Base-by-base conservation (phyloP, 2,888 invertebrate species). In the Harpalus rubripes region DNA sequence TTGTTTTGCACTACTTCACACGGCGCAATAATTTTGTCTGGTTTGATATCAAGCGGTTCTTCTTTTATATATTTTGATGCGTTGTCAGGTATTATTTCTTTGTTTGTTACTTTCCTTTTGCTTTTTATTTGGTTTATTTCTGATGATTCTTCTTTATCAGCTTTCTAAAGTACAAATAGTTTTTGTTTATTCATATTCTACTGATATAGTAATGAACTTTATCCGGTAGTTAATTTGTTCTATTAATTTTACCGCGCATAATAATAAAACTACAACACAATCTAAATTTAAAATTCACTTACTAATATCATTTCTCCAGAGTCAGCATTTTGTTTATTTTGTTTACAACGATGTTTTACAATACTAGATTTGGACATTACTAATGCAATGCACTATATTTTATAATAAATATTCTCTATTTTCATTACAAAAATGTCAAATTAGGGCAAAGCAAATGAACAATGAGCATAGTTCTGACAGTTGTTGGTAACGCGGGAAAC, bases 21-120 rank as follows among this genome's bases (percentile, higher is more conserved):
- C 15, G 58, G 58, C 15, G 58, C 8, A n/a, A 58, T 58, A 58
- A 15, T 58, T 58, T 58, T 15, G 10, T 61, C 61, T 22, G 22
- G 18, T 61, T 61, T 61, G 0, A 61, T 16, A 61, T 61, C 61
- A 18, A 61, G 61, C 8, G 61, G 61, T 61, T 61, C 61, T 7
- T 61, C 61, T 15, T 61, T 61, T 61, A 61, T 61, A 61, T 12
- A 52, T 52, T 52, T 52, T 52, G 44, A 52, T 32, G 1, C 32
- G 32, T 32, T 22, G 22, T 22, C 22, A 22, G 22, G 22, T 22
- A 22, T 22, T 22, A 1, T 22, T 22, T 22, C 22, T 22, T 3
- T 22, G 22, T 22, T 32, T 4, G 32, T 32, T 32, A 5, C 5
- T 32, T 32, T 32, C 32, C 32, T 32, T 32, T 6, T 32, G 32